A percentile compares a stretch with the other conserved stretches of the same genome.
Conservation (phyloP, 2,888 invertebrate species). For the Mythimna vitellina region DNA sequence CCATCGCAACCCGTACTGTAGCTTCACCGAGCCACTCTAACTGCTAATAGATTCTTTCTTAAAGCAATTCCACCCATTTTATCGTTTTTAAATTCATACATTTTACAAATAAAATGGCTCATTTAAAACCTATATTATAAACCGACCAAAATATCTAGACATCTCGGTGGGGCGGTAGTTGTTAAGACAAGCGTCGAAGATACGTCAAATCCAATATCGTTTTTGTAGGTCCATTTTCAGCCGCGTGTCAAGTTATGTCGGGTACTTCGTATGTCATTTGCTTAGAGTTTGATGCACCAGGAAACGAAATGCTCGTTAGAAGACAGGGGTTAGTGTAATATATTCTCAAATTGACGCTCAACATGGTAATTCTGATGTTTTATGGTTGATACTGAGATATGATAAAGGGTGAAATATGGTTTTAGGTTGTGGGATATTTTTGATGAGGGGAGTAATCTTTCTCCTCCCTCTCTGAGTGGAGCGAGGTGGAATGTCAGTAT, state of each 20-base stretch:
- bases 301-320: slow-evolving; percentile 47
- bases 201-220: background rate
- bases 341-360: slow-evolving; percentile 38
- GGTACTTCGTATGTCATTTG: slow-evolving; percentile 22
- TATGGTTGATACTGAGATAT: slow-evolving; percentile 33
- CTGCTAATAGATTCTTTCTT: slow-evolving; percentile 74
- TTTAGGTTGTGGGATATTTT: background rate
- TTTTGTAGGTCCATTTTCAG: background rate
- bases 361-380: slow-evolving; percentile 29
- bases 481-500: no score
- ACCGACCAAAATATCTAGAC: slow-evolving; percentile 18
- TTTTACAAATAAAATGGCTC: slow-evolving; percentile 49
- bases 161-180: background rate
- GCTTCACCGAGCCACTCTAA: slow-evolving; percentile 62
- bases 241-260: slow-evolving; percentile 6
- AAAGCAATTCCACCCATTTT: slow-evolving; percentile 65
- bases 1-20: slow-evolving; percentile 60
- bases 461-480: no score
- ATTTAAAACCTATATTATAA: slow-evolving; percentile 35
- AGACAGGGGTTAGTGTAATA: slow-evolving; percentile 34
- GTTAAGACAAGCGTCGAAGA: slow-evolving; percentile 1
- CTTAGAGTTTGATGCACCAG: slow-evolving; percentile 22
- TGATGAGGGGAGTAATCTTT: no score
- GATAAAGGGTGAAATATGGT: slow-evolving; percentile 20
- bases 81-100: slow-evolving; percentile 65